These are phyloP conservation scores for Sardina pilchardus DNA, from an alignment of 2,113 vertebrate species.

Conservation along the genomic window DNA sequence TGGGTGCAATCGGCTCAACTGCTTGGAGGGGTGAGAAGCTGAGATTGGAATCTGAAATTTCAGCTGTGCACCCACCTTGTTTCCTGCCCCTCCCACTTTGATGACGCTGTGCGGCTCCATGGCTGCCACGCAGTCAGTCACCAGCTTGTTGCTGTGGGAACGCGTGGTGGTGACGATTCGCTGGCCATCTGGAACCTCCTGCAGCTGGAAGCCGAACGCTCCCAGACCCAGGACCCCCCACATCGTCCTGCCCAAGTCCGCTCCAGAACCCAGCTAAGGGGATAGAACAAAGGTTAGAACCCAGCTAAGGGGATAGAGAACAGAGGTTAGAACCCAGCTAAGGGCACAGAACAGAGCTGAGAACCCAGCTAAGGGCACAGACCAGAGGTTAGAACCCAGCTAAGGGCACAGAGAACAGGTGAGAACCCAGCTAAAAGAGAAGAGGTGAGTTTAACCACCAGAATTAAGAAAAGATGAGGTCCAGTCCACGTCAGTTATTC, in stretches of 20 bases:
- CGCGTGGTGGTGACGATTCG: conserved; percentile 89
- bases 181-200: conserved; percentile 81
- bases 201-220: conserved; percentile 90
- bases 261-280: conserved; percentile 77
- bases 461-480: background rate
- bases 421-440: no score
- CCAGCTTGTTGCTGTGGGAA: conserved; percentile 90
- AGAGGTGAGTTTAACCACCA: background rate
- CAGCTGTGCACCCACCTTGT: conserved; percentile 79
- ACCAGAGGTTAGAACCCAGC: conserved; percentile 81
- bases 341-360: no score
- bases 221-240: conserved; percentile 91
- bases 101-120: conserved; percentile 88
- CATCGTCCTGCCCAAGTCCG: conserved; percentile 85
- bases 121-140: conserved; percentile 84
- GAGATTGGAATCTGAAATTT: background rate
- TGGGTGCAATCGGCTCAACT: background rate
- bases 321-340: conserved; percentile 83
- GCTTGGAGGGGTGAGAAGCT: background rate
- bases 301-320: conserved; percentile 77
- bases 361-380: conserved; percentile 77
- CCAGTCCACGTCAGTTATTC: background rate
- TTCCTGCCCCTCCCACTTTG: conserved; percentile 92
- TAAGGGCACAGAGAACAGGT: no score
- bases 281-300: no score